These are phyloP conservation scores for Nesoenas mayeri DNA, from an alignment of 2,113 vertebrate genomes.

Conservation along the genomic window DNA sequence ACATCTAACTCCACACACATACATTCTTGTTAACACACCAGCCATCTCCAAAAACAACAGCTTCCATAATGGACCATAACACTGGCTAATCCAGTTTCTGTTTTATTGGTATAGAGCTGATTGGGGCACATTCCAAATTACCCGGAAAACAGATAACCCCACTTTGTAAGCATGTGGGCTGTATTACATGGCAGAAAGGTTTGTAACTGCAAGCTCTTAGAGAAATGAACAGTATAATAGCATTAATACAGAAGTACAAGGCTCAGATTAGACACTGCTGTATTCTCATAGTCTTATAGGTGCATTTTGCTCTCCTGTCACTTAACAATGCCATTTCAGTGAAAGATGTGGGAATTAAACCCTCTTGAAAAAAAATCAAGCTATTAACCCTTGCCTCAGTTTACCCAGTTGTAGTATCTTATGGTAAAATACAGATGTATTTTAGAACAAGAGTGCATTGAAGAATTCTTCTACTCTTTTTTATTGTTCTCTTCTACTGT, in stretches of 20 bases:
- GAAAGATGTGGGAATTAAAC: neutral
- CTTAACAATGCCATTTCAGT: neutral
- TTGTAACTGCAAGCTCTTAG: neutral
- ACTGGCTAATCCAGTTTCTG: neutral
- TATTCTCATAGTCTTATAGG: neutral
- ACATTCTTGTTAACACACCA: neutral
- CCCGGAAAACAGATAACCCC: neutral
- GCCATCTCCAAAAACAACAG: neutral
- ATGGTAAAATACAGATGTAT: neutral
- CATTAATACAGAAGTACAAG: neutral
- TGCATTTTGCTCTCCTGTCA: neutral
- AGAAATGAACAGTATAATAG: neutral
- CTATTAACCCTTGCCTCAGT: slow-evolving; percentile 23
- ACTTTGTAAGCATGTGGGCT: neutral
- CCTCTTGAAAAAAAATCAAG: neutral
- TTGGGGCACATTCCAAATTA: neutral
- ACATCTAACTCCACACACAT: neutral
- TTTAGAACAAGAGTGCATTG: neutral
- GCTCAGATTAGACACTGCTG: neutral
- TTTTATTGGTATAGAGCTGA: neutral
- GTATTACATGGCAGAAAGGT: neutral
- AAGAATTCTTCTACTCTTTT: neutral
- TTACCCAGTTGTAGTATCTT: neutral
- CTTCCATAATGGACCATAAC: neutral
- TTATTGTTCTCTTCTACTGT: neutral